Base-by-base conservation (phyloP, 2,888 invertebrate genomes). In the Drosophila emarginata region DNA sequence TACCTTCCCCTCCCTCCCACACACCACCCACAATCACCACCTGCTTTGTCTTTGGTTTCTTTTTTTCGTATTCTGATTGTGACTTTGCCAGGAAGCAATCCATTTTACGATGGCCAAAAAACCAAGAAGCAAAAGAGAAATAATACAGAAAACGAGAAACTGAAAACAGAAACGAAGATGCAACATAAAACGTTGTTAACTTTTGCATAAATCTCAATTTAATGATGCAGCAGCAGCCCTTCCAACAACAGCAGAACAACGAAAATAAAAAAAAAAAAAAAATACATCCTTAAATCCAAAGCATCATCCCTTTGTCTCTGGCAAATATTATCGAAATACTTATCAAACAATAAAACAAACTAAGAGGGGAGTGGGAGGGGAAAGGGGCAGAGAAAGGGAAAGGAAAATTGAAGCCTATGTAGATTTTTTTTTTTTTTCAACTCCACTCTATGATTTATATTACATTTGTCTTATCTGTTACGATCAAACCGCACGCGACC, bases 401-500 rank as follows among this genome's bases (percentile, higher is more conserved):
- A 14, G 40, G 40, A 12, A 45, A 45, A 21, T 12, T 12, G 51
- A 45, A 50, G 32, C 63, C 51, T 74, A 85, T 87, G 79, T 79
- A 76, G 78, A 87, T 32, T 32, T 11, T 85, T 71, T 28, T 45
- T 32, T 32, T 11, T 85, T 71, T 18, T 45, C 6, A 26, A 45
- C 45, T 45, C 40, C 45, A 18, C 40, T 40, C 45, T 51, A 72
- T 84, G 85, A 83, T 87, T 87, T 83, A 84, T 84, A 74, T 63
- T 67, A 66, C 70, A 51, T 58, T 40, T 51, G 62, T 52, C 60
- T 74, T 87, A 82, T 82, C 79, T 32, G 50, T 5, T 61, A 68
- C 82, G 78, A 74, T 76, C 79, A 82, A 83, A 77, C 79, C 79
- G 88, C 90, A 90, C 90, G 89, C 90, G 90, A 90, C 90, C 90